Base-by-base conservation (phyloP, 2,113 vertebrate species). In the Tragulus kanchil region DNA sequence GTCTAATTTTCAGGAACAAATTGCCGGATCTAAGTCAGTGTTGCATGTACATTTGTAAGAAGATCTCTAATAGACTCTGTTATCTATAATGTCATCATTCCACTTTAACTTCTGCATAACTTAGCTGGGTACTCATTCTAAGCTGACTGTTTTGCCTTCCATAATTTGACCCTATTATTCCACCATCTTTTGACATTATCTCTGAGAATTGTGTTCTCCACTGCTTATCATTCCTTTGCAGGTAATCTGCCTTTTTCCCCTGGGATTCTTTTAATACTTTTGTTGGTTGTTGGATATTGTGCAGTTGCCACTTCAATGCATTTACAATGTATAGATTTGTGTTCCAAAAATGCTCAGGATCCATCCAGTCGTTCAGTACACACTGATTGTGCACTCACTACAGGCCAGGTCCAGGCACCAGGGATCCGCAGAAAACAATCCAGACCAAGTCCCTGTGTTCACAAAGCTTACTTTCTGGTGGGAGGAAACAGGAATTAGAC, bases 161-260 rank as follows among this genome's bases (percentile, higher is more conserved):
- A 78, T 17, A 64, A 67, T 64, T 92, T 71, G 69, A 67, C 1
- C 1, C 75, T 61, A 82, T 84, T 81, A 45, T 42, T 67, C 17
- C 6, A 17, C 54, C 17, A 62, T 26, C 17, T 52, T 85, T 67
- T 42, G 19, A 42, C 54, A 64, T 64, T 89, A 67, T 31, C 69
- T 92, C 45, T 89, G 25, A 78, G 13, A 92, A 87, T 36, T 81
- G n/a, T 83, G 16, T 78, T 78, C 95, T 62, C 28, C 77, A 26
- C 45, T 28, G 6, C 65, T 85, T 69, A 61, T 65, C 25, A 85
- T 65, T 61, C 10, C n/a, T 75, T 84, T 50, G 45, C 62, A 62
- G 8, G 1, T 62, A 56, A 82, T 82, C 73, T 75, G 10, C 95
- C 62, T 89, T 79, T 52, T 14, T 82, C 36, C 81, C 17, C 61